Percentiles rank a stretch among this genome's conserved stretches.
Conservation (phyloP, 1,140 invertebrate species). For the Harlomillsia oculata region DNA sequence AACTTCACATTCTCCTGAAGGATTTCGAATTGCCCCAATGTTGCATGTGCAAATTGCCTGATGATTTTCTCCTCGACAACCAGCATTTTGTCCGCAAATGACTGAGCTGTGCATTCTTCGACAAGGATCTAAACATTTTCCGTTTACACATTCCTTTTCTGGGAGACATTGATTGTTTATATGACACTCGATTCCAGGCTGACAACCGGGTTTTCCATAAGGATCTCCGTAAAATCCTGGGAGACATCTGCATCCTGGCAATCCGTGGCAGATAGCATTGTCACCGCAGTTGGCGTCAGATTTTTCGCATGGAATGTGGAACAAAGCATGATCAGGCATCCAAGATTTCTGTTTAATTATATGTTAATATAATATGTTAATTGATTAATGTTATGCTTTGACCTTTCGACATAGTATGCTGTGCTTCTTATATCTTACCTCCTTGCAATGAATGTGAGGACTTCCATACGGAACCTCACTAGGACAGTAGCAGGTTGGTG, state of each 20-base stretch:
- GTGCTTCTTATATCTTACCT: conserved; percentile 3
- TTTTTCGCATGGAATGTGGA: not conserved
- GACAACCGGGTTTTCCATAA: conserved; percentile 34
- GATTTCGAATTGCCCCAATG: conserved; percentile 20
- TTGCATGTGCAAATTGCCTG: conserved; percentile 12
- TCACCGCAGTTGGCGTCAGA: conserved; percentile 1
- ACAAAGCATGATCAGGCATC: conserved; percentile 2
- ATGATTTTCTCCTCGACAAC: conserved; percentile 18
- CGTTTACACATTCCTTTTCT: conserved; percentile 14
- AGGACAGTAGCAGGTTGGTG: conserved; percentile 67
- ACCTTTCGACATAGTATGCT: not conserved
- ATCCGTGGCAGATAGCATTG: conserved; percentile 6
- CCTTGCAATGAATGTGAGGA: conserved; percentile 17
- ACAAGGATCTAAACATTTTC: conserved; percentile 18
- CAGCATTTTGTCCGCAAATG: conserved; percentile 5
- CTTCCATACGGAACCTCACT: conserved; percentile 46
- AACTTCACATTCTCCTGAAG: conserved; percentile 6
- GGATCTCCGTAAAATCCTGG: conserved; percentile 64
- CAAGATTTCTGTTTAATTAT: conserved; percentile 11
- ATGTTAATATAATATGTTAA: not conserved
- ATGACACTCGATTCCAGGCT: conserved; percentile 6
- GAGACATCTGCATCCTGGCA: conserved; percentile 46
- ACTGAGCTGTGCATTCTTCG: not conserved
- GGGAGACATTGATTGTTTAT: conserved; percentile 7
- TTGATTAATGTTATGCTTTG: not conserved